Conservation (phyloP, 1,140 invertebrate genomes). For the Acromyrmex charruanus region DNA sequence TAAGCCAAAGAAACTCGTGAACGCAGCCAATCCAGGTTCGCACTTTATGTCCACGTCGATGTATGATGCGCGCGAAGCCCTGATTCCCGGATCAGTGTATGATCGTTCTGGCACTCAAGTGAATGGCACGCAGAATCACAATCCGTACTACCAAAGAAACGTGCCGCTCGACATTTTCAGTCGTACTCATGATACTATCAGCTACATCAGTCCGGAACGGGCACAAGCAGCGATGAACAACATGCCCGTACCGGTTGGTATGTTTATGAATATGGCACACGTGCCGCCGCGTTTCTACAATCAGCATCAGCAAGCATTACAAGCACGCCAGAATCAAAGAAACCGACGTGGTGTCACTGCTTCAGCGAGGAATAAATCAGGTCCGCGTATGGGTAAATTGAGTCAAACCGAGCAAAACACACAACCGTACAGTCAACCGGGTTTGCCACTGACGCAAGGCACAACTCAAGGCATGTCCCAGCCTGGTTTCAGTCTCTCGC, state of each 20-base stretch:
- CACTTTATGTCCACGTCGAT: conserved; percentile 99
- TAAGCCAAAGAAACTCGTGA: conserved; percentile 98
- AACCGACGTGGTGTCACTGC: conserved; percentile 77
- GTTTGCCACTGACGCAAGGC: conserved; percentile 89
- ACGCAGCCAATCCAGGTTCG: conserved; percentile 97
- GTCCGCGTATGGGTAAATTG: conserved; percentile 81
- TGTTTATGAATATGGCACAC: conserved; percentile 97
- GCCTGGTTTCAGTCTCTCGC: conserved; percentile 89
- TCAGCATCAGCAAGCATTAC: conserved; percentile 91
- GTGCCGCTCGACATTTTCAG: conserved; percentile 88
- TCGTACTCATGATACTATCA: conserved; percentile 95
- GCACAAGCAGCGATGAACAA: conserved; percentile 92
- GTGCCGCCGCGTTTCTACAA: conserved; percentile 95
- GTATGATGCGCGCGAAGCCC: conserved; percentile 96
- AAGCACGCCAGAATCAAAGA: conserved; percentile 87
- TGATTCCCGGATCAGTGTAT: conserved; percentile 95
- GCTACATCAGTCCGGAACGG: conserved; percentile 96
- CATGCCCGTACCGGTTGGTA: conserved; percentile 96
- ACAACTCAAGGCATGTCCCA: conserved; percentile 92
- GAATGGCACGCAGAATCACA: conserved; percentile 84
- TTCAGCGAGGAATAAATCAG: conserved; percentile 74
- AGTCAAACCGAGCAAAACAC: conserved; percentile 86
- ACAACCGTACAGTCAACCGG: conserved; percentile 89
- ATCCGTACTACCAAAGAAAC: conserved; percentile 86
- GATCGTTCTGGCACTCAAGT: conserved; percentile 89